Conservation (phyloP, 2,888 invertebrate species). For the Stictocephala bisonia region DNA sequence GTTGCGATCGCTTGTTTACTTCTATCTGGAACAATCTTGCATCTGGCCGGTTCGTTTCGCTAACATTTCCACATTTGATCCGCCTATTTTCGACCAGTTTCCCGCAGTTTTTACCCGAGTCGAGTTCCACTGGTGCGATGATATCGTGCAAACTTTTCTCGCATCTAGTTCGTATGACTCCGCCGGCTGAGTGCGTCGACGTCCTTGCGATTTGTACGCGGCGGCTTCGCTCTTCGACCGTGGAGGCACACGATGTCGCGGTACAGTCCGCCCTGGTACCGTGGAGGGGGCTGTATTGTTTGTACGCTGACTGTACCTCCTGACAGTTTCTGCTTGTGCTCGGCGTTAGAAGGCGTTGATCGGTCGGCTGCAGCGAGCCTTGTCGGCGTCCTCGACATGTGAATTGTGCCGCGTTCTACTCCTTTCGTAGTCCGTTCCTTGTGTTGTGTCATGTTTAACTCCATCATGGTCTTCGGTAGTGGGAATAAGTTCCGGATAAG, state of each 20-base stretch:
- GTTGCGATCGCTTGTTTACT: too few relatives aligned
- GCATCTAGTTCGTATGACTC: too few relatives aligned
- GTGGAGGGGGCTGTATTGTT: too few relatives aligned
- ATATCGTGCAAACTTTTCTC: too few relatives aligned
- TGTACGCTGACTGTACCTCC: too few relatives aligned
- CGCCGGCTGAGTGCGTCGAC: not conserved
- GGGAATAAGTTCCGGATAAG: conserved; percentile 62
- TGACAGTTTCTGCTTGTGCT: not conserved
- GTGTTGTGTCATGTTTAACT: conserved; percentile 52
- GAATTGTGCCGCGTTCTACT: too few relatives aligned
- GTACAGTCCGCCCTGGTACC: not conserved
- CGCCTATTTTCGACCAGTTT: conserved; percentile 22
- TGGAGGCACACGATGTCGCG: not conserved
- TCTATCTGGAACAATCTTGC: too few relatives aligned
- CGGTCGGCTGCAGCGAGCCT: not conserved
- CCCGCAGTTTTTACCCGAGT: too few relatives aligned
- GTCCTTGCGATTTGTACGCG: not conserved
- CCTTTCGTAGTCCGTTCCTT: too few relatives aligned
- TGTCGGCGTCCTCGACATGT: not conserved
- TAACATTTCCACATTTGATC: not conserved
- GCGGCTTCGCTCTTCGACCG: not conserved
- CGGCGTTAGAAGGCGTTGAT: not conserved
- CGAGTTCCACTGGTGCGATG: too few relatives aligned
- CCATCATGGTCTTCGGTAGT: conserved; percentile 62
- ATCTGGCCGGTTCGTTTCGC: not conserved